Base-by-base conservation (phyloP, 2,797 vertebrate species). In the Alauda arvensis region DNA sequence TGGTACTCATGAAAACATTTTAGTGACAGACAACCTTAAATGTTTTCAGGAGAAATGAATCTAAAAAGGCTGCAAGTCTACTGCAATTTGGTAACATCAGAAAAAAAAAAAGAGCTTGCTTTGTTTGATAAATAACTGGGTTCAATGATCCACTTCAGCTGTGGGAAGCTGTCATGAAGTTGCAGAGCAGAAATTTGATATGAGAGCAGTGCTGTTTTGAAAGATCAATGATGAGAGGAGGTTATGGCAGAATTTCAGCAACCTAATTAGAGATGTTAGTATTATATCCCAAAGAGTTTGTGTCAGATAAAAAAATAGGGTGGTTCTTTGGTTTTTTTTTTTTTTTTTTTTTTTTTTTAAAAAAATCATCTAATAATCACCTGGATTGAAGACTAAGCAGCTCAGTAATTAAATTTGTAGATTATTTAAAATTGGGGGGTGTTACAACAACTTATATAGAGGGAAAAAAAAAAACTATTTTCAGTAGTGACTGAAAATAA, bases 221-320 rank as follows among this genome's bases (percentile, higher is more conserved):
- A 87, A 87, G 89, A 86, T 92, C 83, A 85, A 6, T 81, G 68
- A 78, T 69, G 46, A 82, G 59, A 71, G 23, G 40, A 85, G 55
- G 29, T 40, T 55, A 80, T n/a, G 45, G 79, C 61, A 89, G 59
- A 86, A 81, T 83, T 94, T 91, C 80, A 92, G 66, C 67, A 61
- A 31, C 26, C 46, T 89, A 75, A 89, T 93, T 91, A 90, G 43
- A 59, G 57, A 78, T 65, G 48, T 60, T 77, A 63, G 66, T 43
- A 74, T 31, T 67, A 33, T 37, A 90, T 70, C 34, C 61, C 25
- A 72, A 93, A 89, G 61, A 85, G 23, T 26, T 83, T 51, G 33
- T 76, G 65, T 79, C 43, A 75, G 49, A 55, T 77, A 84, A 90
- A 87, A 87, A 49, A 77, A 86, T 26, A 31, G 24, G 42, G 21